These are phyloP conservation scores for Blastomussa wellsi DNA, from an alignment of 92 coral and sea anemone species.

Conservation along the genomic window DNA sequence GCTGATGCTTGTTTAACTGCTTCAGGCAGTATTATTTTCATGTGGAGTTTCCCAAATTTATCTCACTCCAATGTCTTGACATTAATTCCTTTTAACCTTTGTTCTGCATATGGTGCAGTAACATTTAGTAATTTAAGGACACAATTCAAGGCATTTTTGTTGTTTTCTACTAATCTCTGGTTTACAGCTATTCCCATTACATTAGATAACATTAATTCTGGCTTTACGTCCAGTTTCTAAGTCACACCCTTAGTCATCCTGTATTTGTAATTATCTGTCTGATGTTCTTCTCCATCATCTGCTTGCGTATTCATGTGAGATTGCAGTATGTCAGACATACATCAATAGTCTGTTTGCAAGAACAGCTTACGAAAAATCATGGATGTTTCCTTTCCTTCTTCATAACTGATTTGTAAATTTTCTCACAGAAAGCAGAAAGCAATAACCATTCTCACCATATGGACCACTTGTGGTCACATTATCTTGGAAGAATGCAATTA, in stretches of 20 bases:
- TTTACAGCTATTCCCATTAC: not conserved
- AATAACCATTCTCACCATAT: too few relatives aligned
- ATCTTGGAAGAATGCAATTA: too few relatives aligned
- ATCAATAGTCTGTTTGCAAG: too few relatives aligned
- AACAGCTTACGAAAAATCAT: too few relatives aligned
- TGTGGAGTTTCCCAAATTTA: slow-evolving; percentile 18
- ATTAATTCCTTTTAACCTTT: slow-evolving; percentile 18
- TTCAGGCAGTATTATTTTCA: slow-evolving; percentile 31
- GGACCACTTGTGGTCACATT: too few relatives aligned
- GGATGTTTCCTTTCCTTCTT: too few relatives aligned
- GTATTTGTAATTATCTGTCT: slow-evolving; percentile 1
- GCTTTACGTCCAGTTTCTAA: slow-evolving; percentile 1
- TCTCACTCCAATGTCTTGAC: not conserved
- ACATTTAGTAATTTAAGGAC: slow-evolving; percentile 1
- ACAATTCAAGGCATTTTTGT: too few relatives aligned
- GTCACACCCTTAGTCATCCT: slow-evolving; percentile 1
- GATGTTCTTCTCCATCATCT: too few relatives aligned
- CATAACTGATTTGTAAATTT: too few relatives aligned
- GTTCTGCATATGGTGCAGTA: not conserved
- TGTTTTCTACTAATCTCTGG: not conserved
- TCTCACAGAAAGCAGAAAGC: too few relatives aligned
- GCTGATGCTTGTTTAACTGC: slow-evolving; percentile 38
- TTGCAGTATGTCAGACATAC: too few relatives aligned
- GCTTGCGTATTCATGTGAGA: too few relatives aligned
- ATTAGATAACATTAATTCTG: slow-evolving; percentile 1